Evolutionary conservation across 2,888 invertebrate genomes (phyloP).

Genomic region (Sinhomidia bicolor): DNA sequence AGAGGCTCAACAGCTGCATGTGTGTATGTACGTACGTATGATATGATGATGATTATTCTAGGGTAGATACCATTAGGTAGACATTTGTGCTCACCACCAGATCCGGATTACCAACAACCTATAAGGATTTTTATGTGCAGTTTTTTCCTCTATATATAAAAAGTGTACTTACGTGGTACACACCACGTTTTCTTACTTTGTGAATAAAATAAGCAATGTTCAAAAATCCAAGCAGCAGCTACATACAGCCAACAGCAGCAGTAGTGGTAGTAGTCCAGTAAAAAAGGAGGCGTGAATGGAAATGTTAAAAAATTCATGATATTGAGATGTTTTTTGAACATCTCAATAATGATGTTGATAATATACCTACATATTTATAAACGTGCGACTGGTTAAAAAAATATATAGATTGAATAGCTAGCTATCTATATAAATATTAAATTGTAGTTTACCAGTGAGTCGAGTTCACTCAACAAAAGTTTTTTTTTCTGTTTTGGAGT

Average conservation of each 20-base stretch:
- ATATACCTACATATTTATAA: conserved; percentile 7
- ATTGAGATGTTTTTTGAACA: conserved; percentile 71
- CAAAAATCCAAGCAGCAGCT: no score
- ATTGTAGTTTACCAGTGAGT: conserved; percentile 23
- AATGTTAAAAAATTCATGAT: conserved; percentile 76
- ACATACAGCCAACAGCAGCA: no score
- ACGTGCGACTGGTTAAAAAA: conserved; percentile 13
- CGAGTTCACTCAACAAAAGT: background rate
- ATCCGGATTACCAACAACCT: conserved; percentile 37
- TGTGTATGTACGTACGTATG: background rate
- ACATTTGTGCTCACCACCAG: background rate
- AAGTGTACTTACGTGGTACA: no score
- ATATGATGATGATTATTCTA: background rate
- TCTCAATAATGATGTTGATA: conserved; percentile 67
- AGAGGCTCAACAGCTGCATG: conserved; percentile 26
- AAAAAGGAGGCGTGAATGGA: conserved; percentile 72
- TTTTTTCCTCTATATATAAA: no score
- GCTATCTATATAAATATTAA: background rate
- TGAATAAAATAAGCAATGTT: background rate
- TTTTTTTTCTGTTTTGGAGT: background rate
- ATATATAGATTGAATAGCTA: background rate
- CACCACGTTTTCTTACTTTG: background rate
- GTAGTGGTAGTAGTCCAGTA: conserved; percentile 22
- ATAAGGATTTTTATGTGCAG: background rate
- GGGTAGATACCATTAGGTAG: background rate